Evolutionary conservation across 1,140 invertebrate species (phyloP).

Genomic region (Megathymus violae): DNA sequence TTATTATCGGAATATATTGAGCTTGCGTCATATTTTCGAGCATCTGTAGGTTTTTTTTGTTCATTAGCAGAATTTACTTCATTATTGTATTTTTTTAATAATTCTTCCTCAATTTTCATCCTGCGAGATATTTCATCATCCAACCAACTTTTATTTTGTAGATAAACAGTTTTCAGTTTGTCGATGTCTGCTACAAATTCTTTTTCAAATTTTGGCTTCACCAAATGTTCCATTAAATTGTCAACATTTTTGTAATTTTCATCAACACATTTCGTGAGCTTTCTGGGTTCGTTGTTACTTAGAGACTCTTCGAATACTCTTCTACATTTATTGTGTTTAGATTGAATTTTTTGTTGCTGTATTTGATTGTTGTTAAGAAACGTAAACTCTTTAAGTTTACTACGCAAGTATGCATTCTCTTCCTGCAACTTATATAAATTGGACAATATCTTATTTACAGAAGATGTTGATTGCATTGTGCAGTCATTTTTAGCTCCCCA

Average conservation of each 20-base stretch:
- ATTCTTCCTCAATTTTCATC: slow-evolving; percentile 57
- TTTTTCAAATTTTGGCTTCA: slow-evolving; percentile 58
- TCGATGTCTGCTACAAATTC: slow-evolving; percentile 62
- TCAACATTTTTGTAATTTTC: slow-evolving; percentile 43
- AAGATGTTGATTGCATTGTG: slow-evolving; percentile 57
- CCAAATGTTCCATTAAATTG: slow-evolving; percentile 45
- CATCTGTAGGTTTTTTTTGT: slow-evolving; percentile 22
- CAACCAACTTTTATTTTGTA: slow-evolving; percentile 70
- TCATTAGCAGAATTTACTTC: slow-evolving; percentile 39
- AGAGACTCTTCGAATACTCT: slow-evolving; percentile 75
- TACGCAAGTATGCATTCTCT: slow-evolving; percentile 77
- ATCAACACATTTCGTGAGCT: slow-evolving; percentile 70
- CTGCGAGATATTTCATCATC: slow-evolving; percentile 65
- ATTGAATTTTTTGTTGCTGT: slow-evolving; percentile 52
- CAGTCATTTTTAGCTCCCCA: slow-evolving; percentile 81
- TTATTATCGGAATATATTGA: not conserved
- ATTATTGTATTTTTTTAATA: slow-evolving; percentile 47
- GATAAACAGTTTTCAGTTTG: slow-evolving; percentile 65
- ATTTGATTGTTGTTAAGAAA: slow-evolving; percentile 50
- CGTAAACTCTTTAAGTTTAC: slow-evolving; percentile 72
- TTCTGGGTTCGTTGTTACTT: slow-evolving; percentile 58
- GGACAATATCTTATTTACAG: slow-evolving; percentile 77
- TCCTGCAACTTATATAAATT: slow-evolving; percentile 80
- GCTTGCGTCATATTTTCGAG: slow-evolving; percentile 3
- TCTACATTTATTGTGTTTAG: slow-evolving; percentile 63